Percentiles rank a stretch among this genome's conserved stretches.
Conservation (phyloP, 1,140 invertebrate genomes). For the Dendroctonus valens region DNA sequence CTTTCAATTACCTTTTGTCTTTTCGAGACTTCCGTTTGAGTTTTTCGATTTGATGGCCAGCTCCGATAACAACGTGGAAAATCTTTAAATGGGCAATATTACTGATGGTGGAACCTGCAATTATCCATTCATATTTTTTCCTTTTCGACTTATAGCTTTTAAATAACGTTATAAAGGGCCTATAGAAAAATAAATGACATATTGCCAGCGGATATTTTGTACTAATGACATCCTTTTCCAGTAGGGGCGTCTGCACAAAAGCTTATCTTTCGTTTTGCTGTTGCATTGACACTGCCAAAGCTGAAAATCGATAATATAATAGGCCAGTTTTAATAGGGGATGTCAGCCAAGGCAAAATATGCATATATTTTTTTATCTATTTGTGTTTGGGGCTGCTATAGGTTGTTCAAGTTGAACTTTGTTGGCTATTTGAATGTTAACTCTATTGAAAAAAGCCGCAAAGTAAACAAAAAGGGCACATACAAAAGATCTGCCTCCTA, state of each 20-base stretch:
- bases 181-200: slow-evolving; percentile 7
- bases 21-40: neutral
- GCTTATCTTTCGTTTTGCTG: neutral
- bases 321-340: neutral
- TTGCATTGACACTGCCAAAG: neutral
- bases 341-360: neutral
- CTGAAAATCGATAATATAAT: neutral
- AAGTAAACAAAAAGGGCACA: neutral
- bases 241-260: neutral
- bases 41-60: no score
- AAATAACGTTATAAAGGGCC: neutral
- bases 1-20: slow-evolving; percentile 31
- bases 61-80: no score
- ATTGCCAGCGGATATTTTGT: slow-evolving; percentile 16
- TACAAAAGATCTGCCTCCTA: neutral
- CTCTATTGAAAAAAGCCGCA: neutral
- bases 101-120: no score
- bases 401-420: neutral
- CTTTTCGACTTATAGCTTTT: no score
- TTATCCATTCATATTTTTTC: no score
- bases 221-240: slow-evolving; percentile 14
- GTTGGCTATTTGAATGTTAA: neutral
- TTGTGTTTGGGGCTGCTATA: neutral
- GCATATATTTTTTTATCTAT: neutral
- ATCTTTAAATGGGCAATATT: no score